Evolutionary conservation across 2,113 vertebrate genomes (phyloP).

Genomic region (Hemicordylus capensis): DNA sequence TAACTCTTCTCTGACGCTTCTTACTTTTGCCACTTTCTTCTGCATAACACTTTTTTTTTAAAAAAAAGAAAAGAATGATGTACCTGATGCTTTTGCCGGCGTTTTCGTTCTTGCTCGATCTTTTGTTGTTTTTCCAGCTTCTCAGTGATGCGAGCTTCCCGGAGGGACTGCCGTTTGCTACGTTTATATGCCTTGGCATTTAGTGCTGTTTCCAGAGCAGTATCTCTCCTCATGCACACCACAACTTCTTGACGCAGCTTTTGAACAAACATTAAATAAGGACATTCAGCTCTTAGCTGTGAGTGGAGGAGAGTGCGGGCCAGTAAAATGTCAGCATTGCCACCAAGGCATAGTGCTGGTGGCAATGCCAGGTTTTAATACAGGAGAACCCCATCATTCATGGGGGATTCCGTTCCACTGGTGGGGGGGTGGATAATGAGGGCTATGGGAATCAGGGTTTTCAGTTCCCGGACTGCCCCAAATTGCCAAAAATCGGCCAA

Average conservation of each 20-base stretch:
- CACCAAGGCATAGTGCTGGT: too few relatives aligned
- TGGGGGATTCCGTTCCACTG: too few relatives aligned
- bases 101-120: conserved; percentile 96
- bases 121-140: conserved; percentile 99
- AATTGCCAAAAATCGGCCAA: too few relatives aligned
- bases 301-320: neutral
- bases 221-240: conserved; percentile 97
- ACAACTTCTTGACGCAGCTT: conserved; percentile 97
- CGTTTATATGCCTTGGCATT: conserved; percentile 98
- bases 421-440: too few relatives aligned
- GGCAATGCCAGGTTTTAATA: too few relatives aligned
- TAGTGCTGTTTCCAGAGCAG: conserved; percentile 92
- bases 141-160: conserved; percentile 95
- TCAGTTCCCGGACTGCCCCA: too few relatives aligned
- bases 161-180: conserved; percentile 94
- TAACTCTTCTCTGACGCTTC: too few relatives aligned
- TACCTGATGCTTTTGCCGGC: conserved; percentile 97
- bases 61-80: neutral
- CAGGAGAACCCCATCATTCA: too few relatives aligned
- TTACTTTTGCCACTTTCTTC: neutral
- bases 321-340: too few relatives aligned
- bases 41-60: neutral
- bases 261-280: neutral
- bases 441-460: too few relatives aligned
- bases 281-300: neutral